Evolutionary conservation across 2,113 vertebrate genomes (phyloP), one percentile per base, ranked within the genome.

Genomic region (Pandion haliaetus): DNA sequence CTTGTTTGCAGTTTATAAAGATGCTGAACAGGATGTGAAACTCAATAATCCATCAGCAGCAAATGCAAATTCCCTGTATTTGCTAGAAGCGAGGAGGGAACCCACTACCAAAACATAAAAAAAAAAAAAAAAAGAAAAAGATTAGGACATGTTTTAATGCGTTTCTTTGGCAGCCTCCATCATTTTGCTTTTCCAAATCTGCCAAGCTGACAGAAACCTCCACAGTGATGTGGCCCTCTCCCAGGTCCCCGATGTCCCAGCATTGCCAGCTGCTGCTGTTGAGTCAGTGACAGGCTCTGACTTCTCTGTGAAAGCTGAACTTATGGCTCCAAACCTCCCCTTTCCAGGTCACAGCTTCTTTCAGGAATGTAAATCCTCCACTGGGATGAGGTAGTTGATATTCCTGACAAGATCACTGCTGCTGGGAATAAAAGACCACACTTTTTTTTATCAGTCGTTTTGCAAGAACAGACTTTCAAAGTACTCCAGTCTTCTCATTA

Each of bases 1-100:
- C 91, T 91, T 95, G 58, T 94, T 96, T 95, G 88, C 62, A 86
- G 78, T 94, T 95, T 93, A 94, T 86, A 92, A 96, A 94, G 69
- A 82, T 70, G 73, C 76, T 95, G 57, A 82, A 34, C 55, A 49
- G 82, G 40, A 50, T 66, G 21, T 40, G 66, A 80, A 90, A 55
- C 59, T 87, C 89, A 54, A 88, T 95, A 83, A 93, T 59, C 44
- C 36, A 72, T 52, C 28, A 74, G 47, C 72, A 87, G 63, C 40
- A 83, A 87, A 81, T 79, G 67, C 40, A 88, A 54, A 80, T 49
- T 80, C 63, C n/a, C 61, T 25, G 10, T 34, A 91, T 88, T 92
- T 79, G 77, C 73, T 71, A 14, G n/a, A 55, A 5, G 11, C 3
- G 10, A 8, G 42, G 14, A 45, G n/a, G 19, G 32, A 89, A 29